A percentile compares a stretch with the other conserved stretches of the same genome.
Evolutionary conservation across 1,140 invertebrate species (phyloP).

Genomic region (Zaprionus tsacasi): DNA sequence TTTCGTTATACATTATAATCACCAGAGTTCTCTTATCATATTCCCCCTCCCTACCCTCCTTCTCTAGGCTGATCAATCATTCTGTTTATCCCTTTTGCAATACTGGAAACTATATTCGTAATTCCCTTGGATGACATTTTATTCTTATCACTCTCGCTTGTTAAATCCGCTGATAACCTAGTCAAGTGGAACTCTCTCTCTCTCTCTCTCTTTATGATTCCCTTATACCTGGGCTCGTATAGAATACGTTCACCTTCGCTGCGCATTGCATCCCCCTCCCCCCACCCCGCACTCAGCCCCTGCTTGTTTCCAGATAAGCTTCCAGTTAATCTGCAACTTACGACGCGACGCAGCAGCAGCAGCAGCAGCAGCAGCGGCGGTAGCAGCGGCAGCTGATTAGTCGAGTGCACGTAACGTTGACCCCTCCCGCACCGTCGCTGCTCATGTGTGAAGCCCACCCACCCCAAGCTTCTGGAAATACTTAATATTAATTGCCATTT

Average conservation of each 20-base stretch:
- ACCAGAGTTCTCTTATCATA: background rate
- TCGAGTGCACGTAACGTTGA: constrained; percentile 34
- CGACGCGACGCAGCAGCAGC: background rate
- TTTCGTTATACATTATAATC: background rate
- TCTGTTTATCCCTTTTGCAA: background rate
- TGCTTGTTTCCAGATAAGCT: constrained; percentile 21
- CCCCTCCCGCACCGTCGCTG: constrained; percentile 16
- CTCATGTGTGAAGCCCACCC: constrained; percentile 39
- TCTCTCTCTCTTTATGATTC: background rate
- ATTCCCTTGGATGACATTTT: background rate
- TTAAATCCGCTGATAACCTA: background rate
- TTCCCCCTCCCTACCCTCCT: too few relatives aligned
- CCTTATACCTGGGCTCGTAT: constrained; percentile 2
- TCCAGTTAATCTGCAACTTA: constrained; percentile 32
- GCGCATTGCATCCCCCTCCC: constrained; percentile 13
- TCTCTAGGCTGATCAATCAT: background rate
- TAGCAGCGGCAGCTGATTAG: constrained; percentile 32
- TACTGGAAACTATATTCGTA: background rate
- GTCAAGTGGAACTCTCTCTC: background rate
- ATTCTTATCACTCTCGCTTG: background rate
- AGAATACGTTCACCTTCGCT: constrained; percentile 38
- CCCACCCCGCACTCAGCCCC: too few relatives aligned
- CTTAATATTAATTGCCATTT: constrained; percentile 46
- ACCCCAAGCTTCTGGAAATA: constrained; percentile 16
- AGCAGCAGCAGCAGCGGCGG: background rate